phyloP scores from a whole-genome alignment of 2,113 vertebrate species.

The Columba livia region DNA sequence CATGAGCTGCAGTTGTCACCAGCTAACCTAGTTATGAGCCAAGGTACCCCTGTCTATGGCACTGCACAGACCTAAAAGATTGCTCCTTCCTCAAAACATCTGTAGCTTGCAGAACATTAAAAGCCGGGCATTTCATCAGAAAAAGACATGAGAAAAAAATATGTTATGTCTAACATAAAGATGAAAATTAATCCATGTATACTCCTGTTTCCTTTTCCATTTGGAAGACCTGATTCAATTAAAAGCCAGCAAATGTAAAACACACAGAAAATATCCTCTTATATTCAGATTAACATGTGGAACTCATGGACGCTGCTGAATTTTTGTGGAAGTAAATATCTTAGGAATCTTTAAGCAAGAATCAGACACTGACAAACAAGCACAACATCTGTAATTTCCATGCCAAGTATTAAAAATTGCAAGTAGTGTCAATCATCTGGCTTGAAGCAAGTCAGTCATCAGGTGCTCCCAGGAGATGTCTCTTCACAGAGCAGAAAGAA shows the following conservation, averaged over 20 bases:
- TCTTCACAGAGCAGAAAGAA: background rate
- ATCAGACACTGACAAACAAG: background rate
- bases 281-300: background rate
- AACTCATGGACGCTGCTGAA: background rate
- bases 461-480: background rate
- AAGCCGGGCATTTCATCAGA: background rate
- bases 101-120: background rate
- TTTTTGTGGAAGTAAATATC: background rate
- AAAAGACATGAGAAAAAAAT: background rate
- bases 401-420: background rate
- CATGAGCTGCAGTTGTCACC: background rate
- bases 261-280: background rate
- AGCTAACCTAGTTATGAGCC: background rate
- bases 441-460: background rate
- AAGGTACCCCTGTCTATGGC: background rate
- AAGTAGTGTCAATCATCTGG: background rate
- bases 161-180: background rate
- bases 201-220: background rate
- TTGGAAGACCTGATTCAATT: background rate
- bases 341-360: background rate
- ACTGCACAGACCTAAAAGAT: background rate
- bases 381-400: background rate
- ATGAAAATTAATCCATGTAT: background rate
- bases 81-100: background rate
- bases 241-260: background rate